These are phyloP conservation scores for Peromyscus leucopus DNA, from an alignment of 2,113 vertebrate genomes.

Conservation along the genomic window DNA sequence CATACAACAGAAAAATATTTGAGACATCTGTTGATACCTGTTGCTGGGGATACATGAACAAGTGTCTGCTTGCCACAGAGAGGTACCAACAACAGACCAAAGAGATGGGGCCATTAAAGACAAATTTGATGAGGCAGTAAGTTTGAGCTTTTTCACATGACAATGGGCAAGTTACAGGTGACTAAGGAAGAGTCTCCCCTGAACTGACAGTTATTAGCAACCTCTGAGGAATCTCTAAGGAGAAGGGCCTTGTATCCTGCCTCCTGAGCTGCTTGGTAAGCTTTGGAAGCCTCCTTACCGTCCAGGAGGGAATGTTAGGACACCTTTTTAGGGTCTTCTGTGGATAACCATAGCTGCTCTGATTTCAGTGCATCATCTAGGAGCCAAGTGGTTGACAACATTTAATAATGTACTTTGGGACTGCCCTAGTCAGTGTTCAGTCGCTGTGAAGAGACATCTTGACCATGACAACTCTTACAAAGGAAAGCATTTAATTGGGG, in stretches of 20 bases:
- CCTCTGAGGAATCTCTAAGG: not conserved
- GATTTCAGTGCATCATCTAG: not conserved
- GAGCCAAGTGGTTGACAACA: not conserved
- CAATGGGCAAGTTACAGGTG: not conserved
- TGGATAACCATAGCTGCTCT: not conserved
- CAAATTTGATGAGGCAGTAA: not conserved
- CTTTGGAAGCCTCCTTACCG: not conserved
- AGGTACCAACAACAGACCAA: not conserved
- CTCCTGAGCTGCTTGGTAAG: not conserved
- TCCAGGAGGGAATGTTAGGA: not conserved
- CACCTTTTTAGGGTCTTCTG: not conserved
- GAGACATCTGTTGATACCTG: not conserved
- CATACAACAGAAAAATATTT: not conserved
- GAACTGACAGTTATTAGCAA: not conserved
- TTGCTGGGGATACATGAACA: not conserved
- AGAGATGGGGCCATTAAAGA: not conserved
- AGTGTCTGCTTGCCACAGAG: not conserved
- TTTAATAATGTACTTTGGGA: not conserved
- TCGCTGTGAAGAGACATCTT: not conserved
- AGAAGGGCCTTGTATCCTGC: not conserved
- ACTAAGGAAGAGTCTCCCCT: not conserved
- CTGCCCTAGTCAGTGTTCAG: not conserved
- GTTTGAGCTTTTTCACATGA: not conserved
- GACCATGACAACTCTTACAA: not conserved
- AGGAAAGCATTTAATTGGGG: not conserved